Conservation (phyloP, 2,888 invertebrate species). For the Drosophila ustulata region DNA sequence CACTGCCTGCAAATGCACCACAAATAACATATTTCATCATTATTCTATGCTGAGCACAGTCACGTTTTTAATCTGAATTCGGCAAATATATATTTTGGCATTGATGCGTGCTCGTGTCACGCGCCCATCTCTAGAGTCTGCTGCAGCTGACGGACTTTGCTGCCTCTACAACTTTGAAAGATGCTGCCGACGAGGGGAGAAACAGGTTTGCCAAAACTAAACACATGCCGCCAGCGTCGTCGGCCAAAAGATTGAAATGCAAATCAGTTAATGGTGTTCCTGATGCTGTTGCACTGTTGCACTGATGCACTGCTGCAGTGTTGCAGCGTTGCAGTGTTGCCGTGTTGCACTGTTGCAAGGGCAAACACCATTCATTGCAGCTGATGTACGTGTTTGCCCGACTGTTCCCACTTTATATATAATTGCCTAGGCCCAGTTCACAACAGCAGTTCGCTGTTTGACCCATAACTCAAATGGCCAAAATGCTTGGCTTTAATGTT, state of each 20-base stretch:
- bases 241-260: conserved; percentile 70
- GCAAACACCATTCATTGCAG: conserved; percentile 52
- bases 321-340: conserved; percentile 20
- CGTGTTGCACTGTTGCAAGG: conserved; percentile 33
- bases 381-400: neutral
- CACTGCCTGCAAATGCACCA: neutral
- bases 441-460: neutral
- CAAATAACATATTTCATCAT: neutral
- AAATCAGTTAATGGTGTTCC: conserved; percentile 74
- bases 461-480: conserved; percentile 62
- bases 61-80: neutral
- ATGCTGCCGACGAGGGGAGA: conserved; percentile 11
- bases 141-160: conserved; percentile 39
- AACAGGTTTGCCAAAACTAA: conserved; percentile 75
- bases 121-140: conserved; percentile 23
- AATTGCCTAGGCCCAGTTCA: conserved; percentile 51
- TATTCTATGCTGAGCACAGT: neutral
- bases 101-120: conserved; percentile 39
- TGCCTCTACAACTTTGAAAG: conserved; percentile 1
- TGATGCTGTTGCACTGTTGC: conserved; percentile 37
- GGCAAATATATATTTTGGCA: neutral
- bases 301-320: conserved; percentile 16
- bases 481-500: conserved; percentile 64
- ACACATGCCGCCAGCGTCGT: conserved; percentile 71
- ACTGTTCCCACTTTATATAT: conserved; percentile 47